Conservation (phyloP, 2,797 vertebrate genomes). For the Hypotaenidia okinawae region DNA sequence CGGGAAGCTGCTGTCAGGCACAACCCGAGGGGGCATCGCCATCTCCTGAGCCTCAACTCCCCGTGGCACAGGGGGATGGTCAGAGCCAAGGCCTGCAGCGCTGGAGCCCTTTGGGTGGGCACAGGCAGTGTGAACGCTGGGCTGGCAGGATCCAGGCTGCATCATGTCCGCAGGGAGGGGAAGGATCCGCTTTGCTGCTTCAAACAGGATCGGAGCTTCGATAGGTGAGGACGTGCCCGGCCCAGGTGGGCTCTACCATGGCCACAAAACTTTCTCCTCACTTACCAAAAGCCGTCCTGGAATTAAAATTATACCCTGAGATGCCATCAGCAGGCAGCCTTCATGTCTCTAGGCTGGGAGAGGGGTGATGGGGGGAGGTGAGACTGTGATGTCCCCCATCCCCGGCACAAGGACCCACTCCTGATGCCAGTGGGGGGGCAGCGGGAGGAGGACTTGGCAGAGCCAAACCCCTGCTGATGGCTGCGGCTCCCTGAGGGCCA, state of each 20-base stretch:
- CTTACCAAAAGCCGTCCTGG: background rate
- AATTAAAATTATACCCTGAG: background rate
- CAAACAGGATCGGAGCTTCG: background rate
- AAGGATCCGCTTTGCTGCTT: background rate
- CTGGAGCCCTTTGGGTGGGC: background rate
- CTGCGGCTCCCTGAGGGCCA: background rate
- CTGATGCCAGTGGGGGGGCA: accelerated
- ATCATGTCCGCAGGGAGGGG: background rate
- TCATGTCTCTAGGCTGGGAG: background rate
- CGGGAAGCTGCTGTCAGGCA: background rate
- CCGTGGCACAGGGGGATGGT: background rate
- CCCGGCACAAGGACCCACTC: background rate
- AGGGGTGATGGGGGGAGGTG: too few species aligned
- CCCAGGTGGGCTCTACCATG: background rate
- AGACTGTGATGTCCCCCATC: accelerated
- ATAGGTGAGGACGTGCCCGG: background rate
- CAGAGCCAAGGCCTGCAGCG: accelerated
- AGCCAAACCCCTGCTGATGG: accelerated
- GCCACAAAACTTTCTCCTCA: background rate
- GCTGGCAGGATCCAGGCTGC: background rate
- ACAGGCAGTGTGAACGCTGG: accelerated
- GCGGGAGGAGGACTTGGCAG: background rate
- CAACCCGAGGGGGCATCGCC: accelerated
- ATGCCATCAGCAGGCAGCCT: background rate
- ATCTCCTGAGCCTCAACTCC: background rate